Evolutionary conservation across 2,113 vertebrate species (phyloP), one percentile per base, ranked within the genome.

Genomic region (Andinoacara biseriatus): DNA sequence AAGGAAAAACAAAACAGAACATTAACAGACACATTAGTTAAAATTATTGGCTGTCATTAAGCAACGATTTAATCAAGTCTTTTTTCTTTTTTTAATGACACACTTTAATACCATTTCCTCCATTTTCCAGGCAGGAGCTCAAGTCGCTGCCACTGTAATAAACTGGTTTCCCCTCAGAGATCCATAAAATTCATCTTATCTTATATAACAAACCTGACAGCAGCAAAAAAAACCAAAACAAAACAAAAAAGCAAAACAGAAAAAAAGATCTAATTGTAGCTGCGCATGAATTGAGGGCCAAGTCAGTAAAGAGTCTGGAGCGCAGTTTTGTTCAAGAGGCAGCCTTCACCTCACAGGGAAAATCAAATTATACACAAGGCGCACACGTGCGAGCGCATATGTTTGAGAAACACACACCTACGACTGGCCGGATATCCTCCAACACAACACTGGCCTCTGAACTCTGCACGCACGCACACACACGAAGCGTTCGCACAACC

Each of bases 341-440:
- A 67, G 85, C 46, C 2, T 43, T 82, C 81, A 78, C 63, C 88
- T 89, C 87, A 83, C 78, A 83, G 80, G 84, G 67, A 88, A 89
- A 84, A 81, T 87, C 62, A 26, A 80, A 87, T 87, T 83, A 88
- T 80, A 85, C 83, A 90, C 91, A 75, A 75, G 17, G 59, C 22
- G 13, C 46, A 88, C 88, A 90, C 82, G 74, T 90, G 89, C 29
- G 1, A 58, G 46, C 77, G 80, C 86, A 89, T 40, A 83, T 81
- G 85, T 82, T 82, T 2, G 20, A 75, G 75, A 82, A 81, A 81
- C 86, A 58, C 85, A 92, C 87, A 85, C 90, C 80, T 80, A 82
- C 35, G 20, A 58, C 24, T 4, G 78, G 74, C 83, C 89, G 89
- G 92, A 94, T 90, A 82, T 91, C 90, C 91, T 90, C 76, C 58